phyloP scores from a whole-genome alignment of 2,113 vertebrate genomes.

The Planiliza haematocheilus region DNA sequence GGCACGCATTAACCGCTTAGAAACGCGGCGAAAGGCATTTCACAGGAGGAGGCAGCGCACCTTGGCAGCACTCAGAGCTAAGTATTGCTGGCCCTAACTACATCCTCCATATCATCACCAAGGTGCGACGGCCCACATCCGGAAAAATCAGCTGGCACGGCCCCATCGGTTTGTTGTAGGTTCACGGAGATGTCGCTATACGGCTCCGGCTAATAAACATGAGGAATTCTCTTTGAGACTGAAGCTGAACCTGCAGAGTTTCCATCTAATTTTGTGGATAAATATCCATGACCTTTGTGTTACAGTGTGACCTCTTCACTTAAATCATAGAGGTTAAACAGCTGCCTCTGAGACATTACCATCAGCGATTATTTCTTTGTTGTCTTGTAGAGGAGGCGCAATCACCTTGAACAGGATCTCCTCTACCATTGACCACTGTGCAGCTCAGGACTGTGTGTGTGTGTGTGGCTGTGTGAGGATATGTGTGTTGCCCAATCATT shows the following conservation, averaged over 20 bases:
- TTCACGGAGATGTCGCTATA: constrained; percentile 6
- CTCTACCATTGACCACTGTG: constrained; percentile 65
- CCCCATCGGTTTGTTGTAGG: background rate
- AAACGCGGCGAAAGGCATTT: constrained; percentile 44
- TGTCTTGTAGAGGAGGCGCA: constrained; percentile 41
- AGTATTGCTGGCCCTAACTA: constrained; percentile 41
- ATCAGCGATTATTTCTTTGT: constrained; percentile 57
- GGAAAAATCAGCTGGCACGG: constrained; percentile 28
- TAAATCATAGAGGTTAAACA: constrained; percentile 28
- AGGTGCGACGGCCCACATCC: constrained; percentile 33
- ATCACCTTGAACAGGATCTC: constrained; percentile 68
- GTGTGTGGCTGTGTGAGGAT: constrained; percentile 21
- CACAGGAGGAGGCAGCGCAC: constrained; percentile 42
- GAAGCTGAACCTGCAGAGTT: background rate
- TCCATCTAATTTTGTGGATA: constrained; percentile 9
- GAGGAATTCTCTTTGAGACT: background rate
- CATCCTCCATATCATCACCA: constrained; percentile 50
- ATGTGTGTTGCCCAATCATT: constrained; percentile 59
- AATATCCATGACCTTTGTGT: constrained; percentile 19
- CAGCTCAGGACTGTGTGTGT: constrained; percentile 36
- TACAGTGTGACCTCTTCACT: constrained; percentile 16
- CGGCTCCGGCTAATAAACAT: background rate
- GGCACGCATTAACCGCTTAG: constrained; percentile 49
- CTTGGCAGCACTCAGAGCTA: constrained; percentile 47
- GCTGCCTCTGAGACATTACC: constrained; percentile 26